A percentile compares a stretch with the other conserved stretches of the same genome.
Conservation (phyloP, 2,888 invertebrate species). For the Encarsia formosa region DNA sequence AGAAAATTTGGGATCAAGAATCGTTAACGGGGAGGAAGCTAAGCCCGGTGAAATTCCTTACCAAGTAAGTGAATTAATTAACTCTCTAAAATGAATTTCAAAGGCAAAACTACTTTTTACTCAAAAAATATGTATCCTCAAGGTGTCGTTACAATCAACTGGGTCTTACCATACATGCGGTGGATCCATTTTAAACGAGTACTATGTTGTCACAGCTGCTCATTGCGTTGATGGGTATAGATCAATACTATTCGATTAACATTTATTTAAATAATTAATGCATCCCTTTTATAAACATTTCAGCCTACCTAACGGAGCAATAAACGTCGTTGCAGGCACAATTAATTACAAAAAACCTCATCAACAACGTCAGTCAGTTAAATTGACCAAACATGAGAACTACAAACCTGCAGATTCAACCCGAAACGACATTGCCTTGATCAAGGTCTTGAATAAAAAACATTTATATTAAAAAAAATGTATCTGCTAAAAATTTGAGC, state of each 20-base stretch:
- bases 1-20: not conserved
- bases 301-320: not conserved
- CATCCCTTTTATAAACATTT: not conserved
- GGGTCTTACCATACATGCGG: constrained; percentile 25
- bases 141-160: constrained; percentile 20
- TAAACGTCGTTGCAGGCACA: constrained; percentile 35
- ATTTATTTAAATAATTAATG: not conserved
- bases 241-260: not conserved
- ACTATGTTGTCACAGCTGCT: constrained; percentile 25
- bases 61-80: constrained; percentile 21
- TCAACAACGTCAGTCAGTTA: constrained; percentile 11
- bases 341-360: constrained; percentile 21
- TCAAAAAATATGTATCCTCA: too few species aligned
- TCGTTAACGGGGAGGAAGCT: constrained; percentile 20
- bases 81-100: constrained; percentile 29
- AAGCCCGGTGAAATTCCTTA: constrained; percentile 19
- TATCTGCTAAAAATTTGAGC: not conserved
- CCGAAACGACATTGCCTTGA: constrained; percentile 39
- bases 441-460: constrained; percentile 31
- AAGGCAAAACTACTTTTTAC: too few species aligned
- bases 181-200: constrained; percentile 24
- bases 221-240: constrained; percentile 11
- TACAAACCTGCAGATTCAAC: constrained; percentile 24
- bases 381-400: constrained; percentile 28
- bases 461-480: not conserved